Evolutionary conservation across 2,797 vertebrate species (phyloP).

Genomic region (Pseudochromis fuscus): DNA sequence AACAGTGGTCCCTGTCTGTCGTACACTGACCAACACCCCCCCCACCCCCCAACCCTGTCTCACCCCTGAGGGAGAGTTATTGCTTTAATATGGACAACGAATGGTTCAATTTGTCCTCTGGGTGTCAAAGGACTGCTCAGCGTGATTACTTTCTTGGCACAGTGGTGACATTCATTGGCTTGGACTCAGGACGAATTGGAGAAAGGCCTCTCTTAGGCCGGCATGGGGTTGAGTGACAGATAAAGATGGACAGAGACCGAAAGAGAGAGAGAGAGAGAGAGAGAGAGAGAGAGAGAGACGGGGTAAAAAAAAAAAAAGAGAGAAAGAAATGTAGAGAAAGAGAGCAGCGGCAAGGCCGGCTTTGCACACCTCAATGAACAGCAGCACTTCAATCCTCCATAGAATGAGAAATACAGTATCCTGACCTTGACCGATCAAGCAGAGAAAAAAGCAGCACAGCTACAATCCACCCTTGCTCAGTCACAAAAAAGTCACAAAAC

Average conservation of each 20-base stretch:
- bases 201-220: conserved; percentile 57
- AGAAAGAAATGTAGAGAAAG: conserved; percentile 38
- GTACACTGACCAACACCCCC: conserved; percentile 21
- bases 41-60: conserved; percentile 29
- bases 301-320: no score
- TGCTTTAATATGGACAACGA: conserved; percentile 84
- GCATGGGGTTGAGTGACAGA: conserved; percentile 50
- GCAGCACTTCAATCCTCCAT: conserved; percentile 54
- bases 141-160: conserved; percentile 79
- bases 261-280: neutral
- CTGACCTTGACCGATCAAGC: conserved; percentile 69
- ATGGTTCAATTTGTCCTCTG: conserved; percentile 79
- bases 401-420: conserved; percentile 67
- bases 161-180: conserved; percentile 77
- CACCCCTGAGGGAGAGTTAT: conserved; percentile 76
- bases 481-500: conserved; percentile 25
- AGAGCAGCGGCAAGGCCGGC: conserved; percentile 26
- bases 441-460: conserved; percentile 38
- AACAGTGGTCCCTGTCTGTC: conserved; percentile 59
- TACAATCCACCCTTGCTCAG: conserved; percentile 37
- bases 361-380: conserved; percentile 64
- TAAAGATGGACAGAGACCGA: conserved; percentile 37
- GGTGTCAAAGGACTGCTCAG: conserved; percentile 70
- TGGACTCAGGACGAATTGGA: conserved; percentile 70
- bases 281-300: no score